Evolutionary conservation across 92 coral and sea anemone species (phyloP).

Genomic region (Phenganax subtilis): DNA sequence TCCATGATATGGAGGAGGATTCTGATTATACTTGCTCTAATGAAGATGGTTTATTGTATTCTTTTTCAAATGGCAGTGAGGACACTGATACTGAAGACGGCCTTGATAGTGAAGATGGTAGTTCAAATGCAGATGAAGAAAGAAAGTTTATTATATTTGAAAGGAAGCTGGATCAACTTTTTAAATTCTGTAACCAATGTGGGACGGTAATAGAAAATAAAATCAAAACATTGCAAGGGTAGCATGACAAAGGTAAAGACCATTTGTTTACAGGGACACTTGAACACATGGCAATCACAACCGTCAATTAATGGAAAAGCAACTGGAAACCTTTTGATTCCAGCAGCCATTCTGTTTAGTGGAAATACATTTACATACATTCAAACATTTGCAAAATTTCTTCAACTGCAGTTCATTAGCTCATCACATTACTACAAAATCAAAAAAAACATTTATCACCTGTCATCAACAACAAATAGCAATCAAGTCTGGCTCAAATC

Average conservation of each 20-base stretch:
- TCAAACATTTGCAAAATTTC: constrained; percentile 4
- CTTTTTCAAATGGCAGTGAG: constrained; percentile 37
- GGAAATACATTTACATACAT: constrained; percentile 9
- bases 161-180: constrained; percentile 28
- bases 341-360: constrained; percentile 25
- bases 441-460: constrained; percentile 43
- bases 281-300: constrained; percentile 14
- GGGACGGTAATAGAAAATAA: not conserved
- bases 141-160: constrained; percentile 36
- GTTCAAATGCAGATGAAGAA: constrained; percentile 36
- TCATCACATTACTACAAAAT: constrained; percentile 33
- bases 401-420: constrained; percentile 11
- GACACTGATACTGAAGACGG: constrained; percentile 5
- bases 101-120: constrained; percentile 38
- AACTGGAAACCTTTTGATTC: constrained; percentile 22
- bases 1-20: no score
- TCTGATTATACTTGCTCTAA: no score
- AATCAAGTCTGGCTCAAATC: constrained; percentile 1
- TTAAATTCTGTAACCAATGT: constrained; percentile 20
- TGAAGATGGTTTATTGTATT: not conserved
- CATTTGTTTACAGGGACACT: constrained; percentile 17
- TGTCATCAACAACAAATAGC: constrained; percentile 47
- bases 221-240: constrained; percentile 15
- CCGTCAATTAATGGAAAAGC: not conserved
- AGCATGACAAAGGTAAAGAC: constrained; percentile 22